Base-by-base conservation (phyloP, 2,113 vertebrate species). In the Pseudorectes ferrugineus region DNA sequence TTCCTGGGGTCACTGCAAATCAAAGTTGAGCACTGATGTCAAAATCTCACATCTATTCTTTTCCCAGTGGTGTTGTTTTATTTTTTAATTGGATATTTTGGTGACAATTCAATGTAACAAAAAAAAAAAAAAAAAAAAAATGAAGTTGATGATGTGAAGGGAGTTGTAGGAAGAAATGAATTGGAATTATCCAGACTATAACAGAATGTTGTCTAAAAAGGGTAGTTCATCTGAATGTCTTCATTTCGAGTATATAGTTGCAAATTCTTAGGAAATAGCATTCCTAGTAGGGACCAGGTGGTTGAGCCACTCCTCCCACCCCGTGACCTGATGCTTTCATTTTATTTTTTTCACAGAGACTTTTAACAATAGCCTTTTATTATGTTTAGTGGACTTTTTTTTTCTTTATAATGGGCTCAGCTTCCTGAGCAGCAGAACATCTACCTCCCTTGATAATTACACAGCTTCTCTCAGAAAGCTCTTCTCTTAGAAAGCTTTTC, bases 401-500 rank as follows among this genome's bases (percentile, higher is more conserved):
- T n/a, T 24, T 36, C 51, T 85, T 86, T 40, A 36, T 65, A 40
- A 52, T 93, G 89, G 92, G 71, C 31, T 96, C 71, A 77, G 71
- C 77, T 97, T 98, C 96, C 97, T 97, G 91, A 96, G 72, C 77
- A 95, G 67, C 55, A 94, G 35, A 89, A 84, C 40, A 43, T 76
- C 70, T 80, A 46, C 52, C 79, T 96, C 88, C 77, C 65, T 88
- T 96, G 65, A 76, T 92, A 92, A 95, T 95, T 96, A 91, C n/a
- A 48, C 52, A 80, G 57, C 86, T 96, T 93, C 42, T 96, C 68
- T 88, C 51, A 45, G 95, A 97, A 96, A 46, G 21, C 45, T 81
- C 29, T 71, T 48, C 75, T 89, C 85, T 78, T 94, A n/a, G 25
- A 75, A 75, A 81, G 46, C n/a, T 82, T 45, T 74, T 46, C 70